Conservation (phyloP, 1,140 invertebrate species). For the Metaphire vulgaris region DNA sequence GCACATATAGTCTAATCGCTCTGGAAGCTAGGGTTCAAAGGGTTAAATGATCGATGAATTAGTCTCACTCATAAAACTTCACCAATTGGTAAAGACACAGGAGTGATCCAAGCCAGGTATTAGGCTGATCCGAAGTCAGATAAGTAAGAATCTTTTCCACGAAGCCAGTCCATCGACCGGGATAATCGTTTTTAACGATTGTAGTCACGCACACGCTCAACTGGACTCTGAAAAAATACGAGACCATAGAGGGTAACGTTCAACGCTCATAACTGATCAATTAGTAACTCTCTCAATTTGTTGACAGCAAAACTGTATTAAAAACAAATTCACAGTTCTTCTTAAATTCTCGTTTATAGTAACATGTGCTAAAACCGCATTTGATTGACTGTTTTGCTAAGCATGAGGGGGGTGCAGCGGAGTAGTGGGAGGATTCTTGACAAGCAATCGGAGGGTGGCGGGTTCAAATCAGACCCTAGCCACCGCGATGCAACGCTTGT, state of each 20-base stretch:
- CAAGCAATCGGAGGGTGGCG: too few species aligned
- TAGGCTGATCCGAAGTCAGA: slow-evolving; percentile 72
- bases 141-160: slow-evolving; percentile 86
- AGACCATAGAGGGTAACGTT: not conserved
- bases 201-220: slow-evolving; percentile 81
- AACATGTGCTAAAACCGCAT: too few species aligned
- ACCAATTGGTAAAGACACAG: slow-evolving; percentile 88
- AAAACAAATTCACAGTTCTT: not conserved
- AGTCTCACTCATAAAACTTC: slow-evolving; percentile 89
- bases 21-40: too few species aligned
- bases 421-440: too few species aligned
- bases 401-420: too few species aligned
- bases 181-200: slow-evolving; percentile 94
- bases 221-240: slow-evolving; percentile 65
- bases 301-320: not conserved
- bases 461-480: too few species aligned
- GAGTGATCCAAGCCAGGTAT: slow-evolving; percentile 80
- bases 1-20: too few species aligned
- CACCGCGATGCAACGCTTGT: too few species aligned
- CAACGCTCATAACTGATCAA: not conserved
- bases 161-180: slow-evolving; percentile 86
- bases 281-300: not conserved
- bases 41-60: too few species aligned
- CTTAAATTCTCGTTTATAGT: too few species aligned
- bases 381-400: too few species aligned